These are phyloP conservation scores for Piezodorus guildinii DNA, from an alignment of 1,140 invertebrate genomes.

Conservation along the genomic window DNA sequence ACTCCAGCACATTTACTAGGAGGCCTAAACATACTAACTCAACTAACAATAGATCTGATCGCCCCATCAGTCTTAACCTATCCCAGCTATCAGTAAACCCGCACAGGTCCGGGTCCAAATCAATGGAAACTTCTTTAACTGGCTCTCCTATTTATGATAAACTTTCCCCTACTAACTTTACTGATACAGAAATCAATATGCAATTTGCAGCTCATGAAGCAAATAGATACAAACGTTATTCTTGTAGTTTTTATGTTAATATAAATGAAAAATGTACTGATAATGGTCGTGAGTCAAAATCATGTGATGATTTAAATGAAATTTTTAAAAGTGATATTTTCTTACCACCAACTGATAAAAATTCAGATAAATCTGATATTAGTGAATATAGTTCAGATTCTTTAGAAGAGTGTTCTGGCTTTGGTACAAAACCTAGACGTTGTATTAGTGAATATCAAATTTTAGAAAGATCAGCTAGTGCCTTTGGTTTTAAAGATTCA, in stretches of 20 bases:
- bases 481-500: slow-evolving; percentile 29
- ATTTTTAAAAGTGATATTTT: slow-evolving; percentile 17
- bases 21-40: slow-evolving; percentile 32
- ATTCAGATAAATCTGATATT: slow-evolving; percentile 25
- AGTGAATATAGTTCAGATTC: slow-evolving; percentile 65
- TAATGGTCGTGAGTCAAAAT: slow-evolving; percentile 24
- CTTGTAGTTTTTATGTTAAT: slow-evolving; percentile 32
- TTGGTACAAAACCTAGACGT: slow-evolving; percentile 43
- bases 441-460: slow-evolving; percentile 68
- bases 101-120: slow-evolving; percentile 21
- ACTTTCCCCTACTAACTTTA: slow-evolving; percentile 22
- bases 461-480: slow-evolving; percentile 36
- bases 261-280: slow-evolving; percentile 29
- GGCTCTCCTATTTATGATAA: slow-evolving; percentile 39
- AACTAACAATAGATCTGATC: slow-evolving; percentile 17
- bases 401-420: slow-evolving; percentile 52
- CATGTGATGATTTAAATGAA: slow-evolving; percentile 25
- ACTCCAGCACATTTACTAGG: slow-evolving; percentile 34
- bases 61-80: slow-evolving; percentile 20
- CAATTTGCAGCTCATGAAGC: slow-evolving; percentile 20
- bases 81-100: slow-evolving; percentile 20
- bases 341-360: slow-evolving; percentile 19
- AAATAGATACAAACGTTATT: slow-evolving; percentile 24
- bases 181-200: slow-evolving; percentile 22
- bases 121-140: slow-evolving; percentile 33